Evolutionary conservation across 2,113 vertebrate genomes (phyloP).

Genomic region (Columba livia): DNA sequence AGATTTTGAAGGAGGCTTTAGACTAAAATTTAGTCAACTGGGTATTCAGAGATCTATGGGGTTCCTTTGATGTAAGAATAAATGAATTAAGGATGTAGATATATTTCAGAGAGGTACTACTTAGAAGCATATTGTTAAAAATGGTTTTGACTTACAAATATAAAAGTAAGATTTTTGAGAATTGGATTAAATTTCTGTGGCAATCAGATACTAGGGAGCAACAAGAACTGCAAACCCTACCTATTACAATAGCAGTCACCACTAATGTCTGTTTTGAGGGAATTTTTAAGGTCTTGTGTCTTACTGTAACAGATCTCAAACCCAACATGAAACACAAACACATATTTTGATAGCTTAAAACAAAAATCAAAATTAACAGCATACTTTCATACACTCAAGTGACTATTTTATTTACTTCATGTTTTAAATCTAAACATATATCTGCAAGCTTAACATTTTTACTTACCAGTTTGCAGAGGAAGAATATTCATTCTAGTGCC

Average conservation of each 20-base stretch:
- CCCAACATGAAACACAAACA: background rate
- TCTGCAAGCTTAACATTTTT: background rate
- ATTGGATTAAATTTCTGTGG: background rate
- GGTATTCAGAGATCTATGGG: background rate
- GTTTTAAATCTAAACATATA: background rate
- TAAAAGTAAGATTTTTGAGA: background rate
- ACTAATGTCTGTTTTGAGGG: background rate
- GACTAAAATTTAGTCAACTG: background rate
- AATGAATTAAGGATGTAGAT: background rate
- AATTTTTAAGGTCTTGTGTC: background rate
- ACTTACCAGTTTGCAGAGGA: background rate
- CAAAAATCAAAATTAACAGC: background rate
- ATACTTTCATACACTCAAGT: background rate
- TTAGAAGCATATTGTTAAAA: background rate
- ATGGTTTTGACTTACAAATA: background rate
- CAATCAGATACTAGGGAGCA: background rate
- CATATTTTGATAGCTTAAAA: background rate
- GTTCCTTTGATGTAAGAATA: background rate
- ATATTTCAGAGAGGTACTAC: background rate
- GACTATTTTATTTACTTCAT: background rate
- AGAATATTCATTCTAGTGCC: background rate
- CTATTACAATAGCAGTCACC: background rate
- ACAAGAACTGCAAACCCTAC: background rate
- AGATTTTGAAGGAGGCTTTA: background rate
- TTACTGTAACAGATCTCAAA: background rate